phyloP scores from a whole-genome alignment of 2,888 invertebrate species.

The Monoplex corrugatus region DNA sequence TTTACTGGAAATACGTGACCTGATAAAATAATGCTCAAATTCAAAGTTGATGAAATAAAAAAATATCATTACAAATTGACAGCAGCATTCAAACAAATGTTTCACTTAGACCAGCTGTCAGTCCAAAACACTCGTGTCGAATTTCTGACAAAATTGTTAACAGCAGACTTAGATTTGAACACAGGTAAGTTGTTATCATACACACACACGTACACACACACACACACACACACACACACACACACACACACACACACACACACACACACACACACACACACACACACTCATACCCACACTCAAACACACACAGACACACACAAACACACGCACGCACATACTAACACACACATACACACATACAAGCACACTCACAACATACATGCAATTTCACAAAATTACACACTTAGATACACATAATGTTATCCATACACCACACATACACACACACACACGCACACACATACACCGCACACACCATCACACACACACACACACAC shows the following conservation, averaged over 20 bases:
- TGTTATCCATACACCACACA: not conserved
- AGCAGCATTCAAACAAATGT: too few relatives aligned
- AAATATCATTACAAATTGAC: too few relatives aligned
- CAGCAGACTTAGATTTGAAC: too few relatives aligned
- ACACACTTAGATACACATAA: not conserved
- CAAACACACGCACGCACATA: not conserved
- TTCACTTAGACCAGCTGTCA: too few relatives aligned
- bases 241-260: not conserved
- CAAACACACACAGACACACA: not conserved
- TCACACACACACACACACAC: not conserved
- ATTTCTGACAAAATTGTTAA: too few relatives aligned
- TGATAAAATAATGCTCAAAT: too few relatives aligned
- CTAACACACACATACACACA: too few relatives aligned
- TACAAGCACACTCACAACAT: too few relatives aligned
- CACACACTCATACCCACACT: not conserved
- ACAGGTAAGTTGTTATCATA: too few relatives aligned
- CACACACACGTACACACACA: not conserved
- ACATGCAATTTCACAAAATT: not conserved
- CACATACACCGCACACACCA: not conserved
- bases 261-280: not conserved
- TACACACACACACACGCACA: constrained; percentile 2
- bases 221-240: not conserved
- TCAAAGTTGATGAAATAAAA: too few relatives aligned
- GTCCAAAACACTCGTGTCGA: too few relatives aligned
- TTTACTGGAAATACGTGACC: too few relatives aligned